Base-by-base conservation (phyloP, 2,888 invertebrate species). In the Rhagophthalmus giganteus region DNA sequence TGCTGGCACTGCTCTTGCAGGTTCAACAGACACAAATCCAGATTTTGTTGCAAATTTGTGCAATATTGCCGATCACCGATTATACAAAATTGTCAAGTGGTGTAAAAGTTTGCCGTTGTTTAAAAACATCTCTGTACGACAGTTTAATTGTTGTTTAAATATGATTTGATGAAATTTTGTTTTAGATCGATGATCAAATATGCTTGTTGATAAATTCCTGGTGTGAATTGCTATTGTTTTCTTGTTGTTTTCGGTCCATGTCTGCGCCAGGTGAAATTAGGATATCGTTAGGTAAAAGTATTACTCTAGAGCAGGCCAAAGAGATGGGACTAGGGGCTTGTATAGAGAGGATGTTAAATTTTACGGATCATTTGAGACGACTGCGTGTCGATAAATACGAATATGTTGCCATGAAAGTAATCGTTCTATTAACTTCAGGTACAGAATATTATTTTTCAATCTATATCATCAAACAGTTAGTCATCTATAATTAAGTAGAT, bases 81-180 rank as follows among this genome's bases (percentile, higher is more conserved):
- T 97, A 10, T 97, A 96, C 74, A 94, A 96, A 79, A 94, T 97
- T 63, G 97, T 97, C 56, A 94, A 96, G 73, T 97, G 97, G 97
- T 96, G 96, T 79, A 93, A 97, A 74, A 95, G 94, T 74, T 78
- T 97, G 72, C 96, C 97, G 9, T 83, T 97, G 14, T 97, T 97
- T 74, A 94, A 95, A 73, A 93, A 94, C 76, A 95, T 97, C 65
- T 92, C 94, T 67, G 93, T 93, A 68, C 80, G 83, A 76, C 6
- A 5, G 12, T 9, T 39, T 15, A 7, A 5, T 5, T 5, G 20
- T 5, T 5, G 7, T 5, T 20, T 20, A 3, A 20, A 5, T 20
- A 5, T 20, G 7, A 20, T 7, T 7, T 20, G 7, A n/a, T n/a
- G 3, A 20, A 20, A 39, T n/a, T 27, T n/a, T 16, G 30, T 70